phyloP scores from a whole-genome alignment of 2,113 vertebrate genomes.

The Lota lota region DNA sequence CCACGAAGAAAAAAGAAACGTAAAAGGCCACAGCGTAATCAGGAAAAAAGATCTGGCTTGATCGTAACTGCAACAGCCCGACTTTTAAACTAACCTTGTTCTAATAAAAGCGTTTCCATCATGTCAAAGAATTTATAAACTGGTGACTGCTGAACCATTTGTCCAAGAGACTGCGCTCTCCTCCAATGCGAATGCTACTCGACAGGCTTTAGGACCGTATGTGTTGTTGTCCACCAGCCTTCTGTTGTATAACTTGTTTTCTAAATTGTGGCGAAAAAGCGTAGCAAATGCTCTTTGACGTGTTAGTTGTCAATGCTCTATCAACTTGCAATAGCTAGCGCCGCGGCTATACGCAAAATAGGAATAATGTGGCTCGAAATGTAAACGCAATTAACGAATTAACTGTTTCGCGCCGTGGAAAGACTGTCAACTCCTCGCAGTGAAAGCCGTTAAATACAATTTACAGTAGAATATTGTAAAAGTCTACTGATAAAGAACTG shows the following conservation, averaged over 20 bases:
- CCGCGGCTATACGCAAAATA: neutral
- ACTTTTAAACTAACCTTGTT: slow-evolving; percentile 68
- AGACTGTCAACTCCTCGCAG: slow-evolving; percentile 33
- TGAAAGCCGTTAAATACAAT: too few relatives aligned
- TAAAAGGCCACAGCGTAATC: too few relatives aligned
- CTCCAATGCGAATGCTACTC: neutral
- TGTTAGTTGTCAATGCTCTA: neutral
- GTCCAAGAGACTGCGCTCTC: slow-evolving; percentile 27
- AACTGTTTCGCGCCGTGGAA: slow-evolving; percentile 17
- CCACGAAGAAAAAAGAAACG: neutral
- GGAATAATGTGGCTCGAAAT: neutral
- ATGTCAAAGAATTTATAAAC: slow-evolving; percentile 46
- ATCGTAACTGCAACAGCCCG: neutral
- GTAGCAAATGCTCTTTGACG: neutral
- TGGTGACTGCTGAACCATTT: slow-evolving; percentile 60
- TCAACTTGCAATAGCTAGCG: too few relatives aligned
- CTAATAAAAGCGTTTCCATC: slow-evolving; percentile 74
- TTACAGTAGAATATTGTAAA: too few relatives aligned
- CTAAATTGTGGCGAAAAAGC: slow-evolving; percentile 34
- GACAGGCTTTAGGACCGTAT: slow-evolving; percentile 65
- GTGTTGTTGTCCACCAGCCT: neutral
- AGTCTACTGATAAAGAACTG: neutral
- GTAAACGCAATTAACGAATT: neutral
- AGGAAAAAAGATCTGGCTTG: neutral
- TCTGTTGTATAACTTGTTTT: slow-evolving; percentile 77